Base-by-base conservation (phyloP, 2,113 vertebrate species). In the Ammodytes marinus region DNA sequence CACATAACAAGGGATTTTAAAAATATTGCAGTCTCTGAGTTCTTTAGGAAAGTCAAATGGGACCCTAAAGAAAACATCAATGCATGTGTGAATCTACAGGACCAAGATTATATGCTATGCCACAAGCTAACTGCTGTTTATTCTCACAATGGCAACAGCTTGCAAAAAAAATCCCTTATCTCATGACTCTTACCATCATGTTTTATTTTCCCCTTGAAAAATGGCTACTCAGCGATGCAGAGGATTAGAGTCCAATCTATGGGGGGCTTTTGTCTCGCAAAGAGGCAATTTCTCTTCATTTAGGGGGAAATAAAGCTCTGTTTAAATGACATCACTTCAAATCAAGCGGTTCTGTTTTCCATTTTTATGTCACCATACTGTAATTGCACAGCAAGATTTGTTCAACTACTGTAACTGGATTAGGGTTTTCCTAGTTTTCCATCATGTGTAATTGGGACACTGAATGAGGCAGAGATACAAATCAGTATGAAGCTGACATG, bases 151-250 rank as follows among this genome's bases (percentile, higher is more conserved):
- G 74, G 70, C 67, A n/a, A 67, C 68, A 78, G 84, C 67, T 58
- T 59, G 75, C 60, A 79, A 82, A 80, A 80, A 84, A 82, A 84
- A 35, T n/a, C 43, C 65, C 72, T 86, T 82, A 90, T 90, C 78
- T 87, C 91, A 91, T 90, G 73, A 90, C 77, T 86, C 75, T 84
- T 84, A 89, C 86, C 69, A 86, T 89, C 84, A 79, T 82, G 76
- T 89, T 88, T 90, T 89, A 84, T 84, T 87, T 84, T 85, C 83
- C 42, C 55, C 71, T 85, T 73, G 45, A 85, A 89, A 93, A 93
- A 85, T 74, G 89, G 64, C 76, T 40, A 78, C 77, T 94, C 90
- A 92, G 91, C 89, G 73, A 83, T 80, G 81, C 77, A 70, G 64
- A 77, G 88, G 84, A 88, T 89, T 91, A 88, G 17, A 57, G 69